Evolutionary conservation across 2,888 invertebrate species (phyloP).

Genomic region (Habrosyne pyritoides): DNA sequence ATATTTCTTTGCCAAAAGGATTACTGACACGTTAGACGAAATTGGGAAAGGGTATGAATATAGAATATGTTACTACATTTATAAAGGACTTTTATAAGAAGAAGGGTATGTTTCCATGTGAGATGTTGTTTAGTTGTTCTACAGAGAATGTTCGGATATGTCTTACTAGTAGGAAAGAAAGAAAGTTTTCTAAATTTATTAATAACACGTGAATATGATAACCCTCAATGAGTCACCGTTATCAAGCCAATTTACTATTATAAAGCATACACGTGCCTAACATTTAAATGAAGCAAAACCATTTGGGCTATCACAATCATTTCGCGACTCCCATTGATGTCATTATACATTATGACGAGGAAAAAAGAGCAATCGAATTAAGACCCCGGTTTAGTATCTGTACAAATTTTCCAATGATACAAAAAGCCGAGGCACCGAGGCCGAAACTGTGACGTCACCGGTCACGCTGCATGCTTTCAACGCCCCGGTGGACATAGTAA

Average conservation of each 20-base stretch:
- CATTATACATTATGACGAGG: conserved; percentile 1
- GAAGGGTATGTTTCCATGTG: too few species aligned
- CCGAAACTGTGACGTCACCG: conserved; percentile 25
- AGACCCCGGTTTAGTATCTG: neutral
- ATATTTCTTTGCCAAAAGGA: neutral
- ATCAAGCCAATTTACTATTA: neutral
- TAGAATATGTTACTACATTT: neutral
- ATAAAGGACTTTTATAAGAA: too few species aligned
- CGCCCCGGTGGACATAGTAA: conserved; percentile 25
- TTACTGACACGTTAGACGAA: neutral
- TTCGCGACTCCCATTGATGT: neutral
- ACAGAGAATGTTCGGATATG: too few species aligned
- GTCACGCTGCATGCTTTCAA: conserved; percentile 28
- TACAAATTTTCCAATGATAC: conserved; percentile 8
- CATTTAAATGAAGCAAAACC: neutral
- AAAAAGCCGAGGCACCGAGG: conserved; percentile 22
- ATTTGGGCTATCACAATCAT: neutral
- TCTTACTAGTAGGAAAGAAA: too few species aligned
- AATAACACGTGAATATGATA: too few species aligned
- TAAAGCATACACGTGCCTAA: neutral
- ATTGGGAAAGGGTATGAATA: too few species aligned
- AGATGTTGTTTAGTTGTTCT: neutral
- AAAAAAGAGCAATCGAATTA: conserved; percentile 1
- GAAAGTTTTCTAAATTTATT: too few species aligned
- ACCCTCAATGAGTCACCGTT: neutral